phyloP scores from a whole-genome alignment of 2,113 vertebrate genomes.

The Takifugu bimaculatus region DNA sequence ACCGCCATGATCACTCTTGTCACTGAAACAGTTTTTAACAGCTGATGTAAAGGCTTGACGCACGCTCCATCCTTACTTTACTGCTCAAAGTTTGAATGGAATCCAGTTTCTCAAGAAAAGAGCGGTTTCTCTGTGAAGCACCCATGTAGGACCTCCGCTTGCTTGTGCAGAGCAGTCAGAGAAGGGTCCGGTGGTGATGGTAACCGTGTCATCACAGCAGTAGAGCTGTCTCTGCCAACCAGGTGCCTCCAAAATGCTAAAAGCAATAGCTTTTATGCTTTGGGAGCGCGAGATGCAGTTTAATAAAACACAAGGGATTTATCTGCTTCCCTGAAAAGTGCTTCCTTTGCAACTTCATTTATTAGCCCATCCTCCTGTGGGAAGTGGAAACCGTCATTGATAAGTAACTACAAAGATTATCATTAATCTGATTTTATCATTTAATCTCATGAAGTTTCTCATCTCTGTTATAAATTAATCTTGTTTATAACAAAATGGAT shows the following conservation, averaged over 20 bases:
- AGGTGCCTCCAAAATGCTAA: constrained; percentile 19
- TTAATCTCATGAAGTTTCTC: background rate
- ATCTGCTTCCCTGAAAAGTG: constrained; percentile 49
- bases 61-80: constrained; percentile 6
- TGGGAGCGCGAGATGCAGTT: constrained; percentile 23
- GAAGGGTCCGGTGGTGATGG: constrained; percentile 8
- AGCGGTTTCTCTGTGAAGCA: background rate
- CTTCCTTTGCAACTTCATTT: constrained; percentile 46
- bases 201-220: background rate
- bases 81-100: background rate
- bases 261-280: constrained; percentile 17
- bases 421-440: background rate
- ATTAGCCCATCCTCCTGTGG: background rate
- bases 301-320: constrained; percentile 68
- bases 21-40: constrained; percentile 4
- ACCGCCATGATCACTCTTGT: background rate
- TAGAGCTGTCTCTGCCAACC: background rate
- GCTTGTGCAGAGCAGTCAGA: background rate
- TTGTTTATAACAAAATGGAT: too few species aligned
- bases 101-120: constrained; percentile 1
- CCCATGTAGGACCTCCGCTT: background rate
- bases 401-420: background rate
- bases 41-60: background rate
- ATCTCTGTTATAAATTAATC: too few species aligned
- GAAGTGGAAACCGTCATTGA: constrained; percentile 9